Base-by-base conservation (phyloP, 2,888 invertebrate genomes). In the Apamea epomidion region DNA sequence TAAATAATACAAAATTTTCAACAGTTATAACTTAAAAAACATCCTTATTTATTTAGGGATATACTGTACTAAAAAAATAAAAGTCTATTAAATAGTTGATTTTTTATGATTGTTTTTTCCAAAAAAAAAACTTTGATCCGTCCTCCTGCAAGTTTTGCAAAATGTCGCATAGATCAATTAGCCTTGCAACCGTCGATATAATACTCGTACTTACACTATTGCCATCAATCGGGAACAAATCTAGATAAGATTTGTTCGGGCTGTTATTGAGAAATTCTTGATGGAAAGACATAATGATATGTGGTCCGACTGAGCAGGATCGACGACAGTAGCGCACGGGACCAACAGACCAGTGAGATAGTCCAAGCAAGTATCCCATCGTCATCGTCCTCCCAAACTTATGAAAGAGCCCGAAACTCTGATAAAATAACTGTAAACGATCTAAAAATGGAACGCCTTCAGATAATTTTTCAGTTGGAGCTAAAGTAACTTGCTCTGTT, bases 401-500 rank as follows among this genome's bases (percentile, higher is more conserved):
- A 62, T 14, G 29, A 70, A 74, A 71, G 54, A 45, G 29, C 48
- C 45, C 62, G 14, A 48, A 83, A 45, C 81, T 67, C 16, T 60
- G 8, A 65, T 74, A 87, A 75, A 87, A 87, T 75, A 84, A 72
- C 65, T 84, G 79, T 73, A 70, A 79, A 84, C 48, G 75, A 79
- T 75, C 68, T 54, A 45, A 74, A 72, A 37, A 60, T 32, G 12
- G 73, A n/a, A 42, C 62, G 65, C 69, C 69, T 69, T 16, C 25
- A 76, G 76, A 86, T 72, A 76, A 79, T 79, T 88, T 85, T 82
- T 88, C 74, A 79, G 69, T 65, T 42, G 60, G 51, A 76, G 71
- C 78, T 32, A 21, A 73, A 82, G 86, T 82, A 74, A 77, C 72
- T 74, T 67, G 76, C 83, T 74, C 75, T 86, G 88, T 86, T 85